Percentiles rank a stretch among this genome's conserved stretches.
These are phyloP conservation scores for Mesaphorura yosii DNA, from an alignment of 1,140 invertebrate genomes.

Conservation along the genomic window DNA sequence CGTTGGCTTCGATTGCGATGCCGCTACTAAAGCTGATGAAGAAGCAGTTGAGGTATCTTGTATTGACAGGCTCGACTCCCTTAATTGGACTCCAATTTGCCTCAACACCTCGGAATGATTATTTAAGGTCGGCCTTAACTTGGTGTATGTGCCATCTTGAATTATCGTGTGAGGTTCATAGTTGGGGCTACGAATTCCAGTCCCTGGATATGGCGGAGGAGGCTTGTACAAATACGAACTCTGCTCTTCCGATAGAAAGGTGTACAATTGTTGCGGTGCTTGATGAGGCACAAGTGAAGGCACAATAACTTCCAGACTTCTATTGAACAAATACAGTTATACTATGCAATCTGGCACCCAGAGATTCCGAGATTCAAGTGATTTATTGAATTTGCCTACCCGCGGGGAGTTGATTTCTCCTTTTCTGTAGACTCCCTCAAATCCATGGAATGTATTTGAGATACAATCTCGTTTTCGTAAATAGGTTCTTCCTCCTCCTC, in stretches of 20 bases:
- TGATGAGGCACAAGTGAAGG: not conserved
- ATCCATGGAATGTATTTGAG: conserved; percentile 32
- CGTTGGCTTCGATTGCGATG: conserved; percentile 43
- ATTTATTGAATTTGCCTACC: conserved; percentile 1
- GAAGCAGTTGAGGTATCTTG: too few species aligned
- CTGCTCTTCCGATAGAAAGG: conserved; percentile 40
- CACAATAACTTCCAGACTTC: too few species aligned
- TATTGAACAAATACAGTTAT: too few species aligned
- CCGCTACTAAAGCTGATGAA: conserved; percentile 46
- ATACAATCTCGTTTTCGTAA: conserved; percentile 32
- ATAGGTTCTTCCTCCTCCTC: conserved; percentile 31
- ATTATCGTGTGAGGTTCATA: not conserved
- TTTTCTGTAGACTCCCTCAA: conserved; percentile 20
- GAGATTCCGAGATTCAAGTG: not conserved
- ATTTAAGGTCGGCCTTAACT: not conserved
- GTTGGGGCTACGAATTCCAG: too few species aligned
- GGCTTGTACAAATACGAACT: conserved; percentile 61
- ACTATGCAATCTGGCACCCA: too few species aligned
- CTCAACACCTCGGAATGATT: conserved; percentile 8
- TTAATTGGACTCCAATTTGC: conserved; percentile 1
- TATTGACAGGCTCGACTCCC: too few species aligned
- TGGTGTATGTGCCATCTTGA: not conserved
- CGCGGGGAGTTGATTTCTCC: conserved; percentile 9
- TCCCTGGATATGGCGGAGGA: conserved; percentile 61
- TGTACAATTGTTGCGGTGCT: conserved; percentile 28